Base-by-base conservation (phyloP, 1,140 invertebrate species). In the Drosophila serrata region DNA sequence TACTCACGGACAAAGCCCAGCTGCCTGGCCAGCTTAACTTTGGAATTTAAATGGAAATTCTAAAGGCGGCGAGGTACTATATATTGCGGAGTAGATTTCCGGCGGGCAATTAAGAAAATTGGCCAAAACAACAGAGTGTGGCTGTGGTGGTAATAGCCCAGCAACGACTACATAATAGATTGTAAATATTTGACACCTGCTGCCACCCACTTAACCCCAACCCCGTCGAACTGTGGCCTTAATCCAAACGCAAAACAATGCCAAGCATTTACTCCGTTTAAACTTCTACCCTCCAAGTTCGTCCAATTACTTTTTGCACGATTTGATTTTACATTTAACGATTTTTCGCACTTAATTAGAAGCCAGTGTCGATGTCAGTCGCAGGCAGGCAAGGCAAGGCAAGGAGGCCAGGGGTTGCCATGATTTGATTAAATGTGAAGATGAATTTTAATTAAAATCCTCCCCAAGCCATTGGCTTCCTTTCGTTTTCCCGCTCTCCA, bases 341-440 rank as follows among this genome's bases (percentile, higher is more conserved):
- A 92, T 92, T 92, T 91, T 91, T 92, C 91, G 91, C 91, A 92
- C 91, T 92, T 92, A 92, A 92, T 92, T 92, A 92, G 91, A 92
- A 91, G 67, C 63, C 79, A 92, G 86, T 88, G 85, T 85, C 81
- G 85, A 85, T 84, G 85, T 90, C 85, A 88, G 85, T 57, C 67
- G 79, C 82, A 87, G 82, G 37, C 65, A 53, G 35, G 35, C 19
- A 51, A 39, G 24, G 31, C 51, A 46, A 39, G 24, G 57, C 58
- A 29, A 37, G 12, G 64, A 29, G 29, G 17, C 37, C 22, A 72
- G 51, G 68, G 53, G 67, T 49, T 70, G 68, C 76, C 80, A 91
- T 92, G 87, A 92, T 92, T 92, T 92, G 91, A 92, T 92, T 92
- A 92, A 92, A 91, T 91, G 91, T 92, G 91, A 91, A 92, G 91